phyloP scores from a whole-genome alignment of 2,113 vertebrate species.

The Phodopus roborovskii region DNA sequence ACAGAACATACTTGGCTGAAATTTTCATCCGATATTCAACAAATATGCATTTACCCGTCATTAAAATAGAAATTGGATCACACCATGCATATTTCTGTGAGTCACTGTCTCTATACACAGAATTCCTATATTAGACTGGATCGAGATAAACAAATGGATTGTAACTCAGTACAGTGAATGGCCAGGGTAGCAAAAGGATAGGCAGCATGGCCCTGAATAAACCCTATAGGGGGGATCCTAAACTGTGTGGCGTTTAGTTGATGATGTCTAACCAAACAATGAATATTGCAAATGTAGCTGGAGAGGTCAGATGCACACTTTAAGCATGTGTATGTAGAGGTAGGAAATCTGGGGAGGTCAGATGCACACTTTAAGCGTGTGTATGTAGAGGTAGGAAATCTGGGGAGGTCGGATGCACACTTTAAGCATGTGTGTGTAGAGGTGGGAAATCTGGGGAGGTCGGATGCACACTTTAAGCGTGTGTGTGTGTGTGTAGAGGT shows the following conservation, averaged over 20 bases:
- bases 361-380: not conserved
- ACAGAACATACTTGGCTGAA: not conserved
- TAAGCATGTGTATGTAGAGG: not conserved
- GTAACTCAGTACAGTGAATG: not conserved
- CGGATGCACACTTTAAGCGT: not conserved
- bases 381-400: not conserved
- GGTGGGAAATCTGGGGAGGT: not conserved
- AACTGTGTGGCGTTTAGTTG: not conserved
- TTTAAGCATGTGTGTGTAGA: not conserved
- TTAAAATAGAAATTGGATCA: not conserved
- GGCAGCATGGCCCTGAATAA: not conserved
- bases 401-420: not conserved
- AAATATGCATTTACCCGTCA: not conserved
- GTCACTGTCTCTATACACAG: not conserved
- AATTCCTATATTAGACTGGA: not conserved
- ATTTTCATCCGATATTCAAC: not conserved
- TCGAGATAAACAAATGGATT: not conserved
- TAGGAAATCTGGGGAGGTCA: not conserved
- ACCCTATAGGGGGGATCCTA: not conserved
- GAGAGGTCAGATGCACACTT: not conserved
- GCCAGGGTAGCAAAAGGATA: not conserved
- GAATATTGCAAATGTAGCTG: not conserved
- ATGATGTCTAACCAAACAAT: not conserved
- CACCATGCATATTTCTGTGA: not conserved
- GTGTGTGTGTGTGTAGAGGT: not conserved